Evolutionary conservation across 2,797 vertebrate species (phyloP).

Genomic region (Scyliorhinus canicula): DNA sequence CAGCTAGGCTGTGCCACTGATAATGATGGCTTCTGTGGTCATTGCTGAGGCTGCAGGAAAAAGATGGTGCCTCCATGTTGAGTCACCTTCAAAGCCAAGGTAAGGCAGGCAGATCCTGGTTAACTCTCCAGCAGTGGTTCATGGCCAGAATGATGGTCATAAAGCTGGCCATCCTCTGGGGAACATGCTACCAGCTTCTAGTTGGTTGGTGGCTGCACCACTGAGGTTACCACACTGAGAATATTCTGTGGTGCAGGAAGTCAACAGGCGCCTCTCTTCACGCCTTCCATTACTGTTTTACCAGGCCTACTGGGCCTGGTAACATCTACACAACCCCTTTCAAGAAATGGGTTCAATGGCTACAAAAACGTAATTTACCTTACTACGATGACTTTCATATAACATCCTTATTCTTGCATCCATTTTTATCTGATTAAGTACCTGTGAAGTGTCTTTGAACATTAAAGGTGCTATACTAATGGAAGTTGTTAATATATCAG

Average conservation of each 20-base stretch:
- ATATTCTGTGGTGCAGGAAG: too few relatives aligned
- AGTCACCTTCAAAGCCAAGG: neutral
- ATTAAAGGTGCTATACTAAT: neutral
- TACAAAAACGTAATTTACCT: neutral
- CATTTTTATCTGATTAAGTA: neutral
- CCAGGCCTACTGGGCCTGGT: neutral
- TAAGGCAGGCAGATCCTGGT: too few relatives aligned
- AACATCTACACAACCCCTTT: neutral
- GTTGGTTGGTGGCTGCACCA: too few relatives aligned
- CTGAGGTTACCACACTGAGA: too few relatives aligned
- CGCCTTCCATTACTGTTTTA: neutral
- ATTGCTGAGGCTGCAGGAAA: neutral
- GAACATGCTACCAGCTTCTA: neutral
- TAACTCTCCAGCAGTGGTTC: too few relatives aligned
- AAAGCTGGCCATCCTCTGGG: neutral
- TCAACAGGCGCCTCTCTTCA: too few relatives aligned
- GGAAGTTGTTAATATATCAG: neutral
- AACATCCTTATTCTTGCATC: neutral
- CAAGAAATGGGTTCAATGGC: neutral
- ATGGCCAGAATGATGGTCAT: too few relatives aligned
- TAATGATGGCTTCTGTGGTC: neutral
- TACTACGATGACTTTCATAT: neutral
- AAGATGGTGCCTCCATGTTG: neutral
- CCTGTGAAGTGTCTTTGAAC: neutral
- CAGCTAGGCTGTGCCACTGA: neutral